These are phyloP conservation scores for Aspiorhynchus laticeps DNA, from an alignment of 2,113 vertebrate species.

Conservation along the genomic window DNA sequence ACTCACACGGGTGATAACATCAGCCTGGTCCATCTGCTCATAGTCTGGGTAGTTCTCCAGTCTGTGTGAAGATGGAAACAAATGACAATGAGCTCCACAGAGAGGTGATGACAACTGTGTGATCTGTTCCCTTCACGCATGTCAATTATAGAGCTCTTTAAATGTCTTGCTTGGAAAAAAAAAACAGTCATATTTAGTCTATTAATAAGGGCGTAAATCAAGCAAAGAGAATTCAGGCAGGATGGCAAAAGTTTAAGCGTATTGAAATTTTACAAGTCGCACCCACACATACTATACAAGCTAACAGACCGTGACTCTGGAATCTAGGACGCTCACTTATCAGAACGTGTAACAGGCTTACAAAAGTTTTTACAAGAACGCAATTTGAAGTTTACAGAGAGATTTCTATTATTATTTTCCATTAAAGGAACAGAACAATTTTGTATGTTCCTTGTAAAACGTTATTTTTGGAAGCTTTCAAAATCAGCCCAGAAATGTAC, in stretches of 20 bases:
- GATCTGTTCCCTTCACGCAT: not conserved
- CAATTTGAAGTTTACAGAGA: not conserved
- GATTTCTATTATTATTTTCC: not conserved
- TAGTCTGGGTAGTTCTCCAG: constrained; percentile 66
- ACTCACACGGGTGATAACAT: constrained; percentile 72
- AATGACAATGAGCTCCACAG: not conserved
- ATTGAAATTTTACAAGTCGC: not conserved
- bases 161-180: not conserved
- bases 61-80: constrained; percentile 61
- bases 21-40: constrained; percentile 68
- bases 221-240: not conserved
- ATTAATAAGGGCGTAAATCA: not conserved
- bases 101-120: not conserved
- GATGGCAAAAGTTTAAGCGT: not conserved
- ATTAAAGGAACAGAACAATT: not conserved
- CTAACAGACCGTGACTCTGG: not conserved
- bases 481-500: not conserved
- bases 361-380: not conserved
- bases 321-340: not conserved
- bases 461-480: not conserved
- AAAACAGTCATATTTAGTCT: constrained; percentile 7
- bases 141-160: not conserved
- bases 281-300: not conserved
- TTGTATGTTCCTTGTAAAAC: not conserved
- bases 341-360: not conserved